A percentile compares a stretch with the other conserved stretches of the same genome.
Evolutionary conservation across 2,888 invertebrate species (phyloP).

Genomic region (Torymus auratus): DNA sequence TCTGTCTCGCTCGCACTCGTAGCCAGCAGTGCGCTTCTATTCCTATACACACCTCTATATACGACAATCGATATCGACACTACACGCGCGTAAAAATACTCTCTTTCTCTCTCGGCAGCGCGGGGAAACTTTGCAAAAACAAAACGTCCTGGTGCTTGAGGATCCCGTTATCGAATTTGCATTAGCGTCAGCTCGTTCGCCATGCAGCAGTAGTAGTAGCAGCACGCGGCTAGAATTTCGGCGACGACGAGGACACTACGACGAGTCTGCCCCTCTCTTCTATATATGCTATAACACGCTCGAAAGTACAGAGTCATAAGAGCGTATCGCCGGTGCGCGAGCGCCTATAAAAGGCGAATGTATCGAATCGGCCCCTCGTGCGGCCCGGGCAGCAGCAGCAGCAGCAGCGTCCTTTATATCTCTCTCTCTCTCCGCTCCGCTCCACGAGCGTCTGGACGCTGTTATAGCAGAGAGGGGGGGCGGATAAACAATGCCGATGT

Average conservation of each 20-base stretch:
- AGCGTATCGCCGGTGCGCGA: constrained; percentile 31
- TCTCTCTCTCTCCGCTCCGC: not conserved
- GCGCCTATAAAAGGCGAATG: constrained; percentile 48
- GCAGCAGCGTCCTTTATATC: constrained; percentile 18
- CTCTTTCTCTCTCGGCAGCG: no score
- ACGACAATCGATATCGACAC: no score
- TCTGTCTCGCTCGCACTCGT: no score
- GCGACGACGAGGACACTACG: not conserved
- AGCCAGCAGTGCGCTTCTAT: no score
- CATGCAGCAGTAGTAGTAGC: no score
- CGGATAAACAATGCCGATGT: constrained; percentile 8
- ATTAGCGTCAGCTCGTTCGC: constrained; percentile 10
- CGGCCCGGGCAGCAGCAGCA: not conserved
- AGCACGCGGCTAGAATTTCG: constrained; percentile 24
- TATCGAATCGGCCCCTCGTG: constrained; percentile 35
- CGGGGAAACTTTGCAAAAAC: not conserved
- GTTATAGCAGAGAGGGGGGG: not conserved
- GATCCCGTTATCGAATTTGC: constrained; percentile 45
- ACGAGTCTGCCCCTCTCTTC: no score
- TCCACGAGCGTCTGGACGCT: no score
- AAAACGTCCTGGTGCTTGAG: not conserved
- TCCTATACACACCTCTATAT: no score
- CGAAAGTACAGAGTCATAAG: constrained; percentile 32
- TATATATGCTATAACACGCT: no score
- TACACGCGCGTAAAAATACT: no score